Evolutionary conservation across 2,888 invertebrate species (phyloP), one percentile per base, ranked within the genome.

Genomic region (Phyto melanocephala): DNA sequence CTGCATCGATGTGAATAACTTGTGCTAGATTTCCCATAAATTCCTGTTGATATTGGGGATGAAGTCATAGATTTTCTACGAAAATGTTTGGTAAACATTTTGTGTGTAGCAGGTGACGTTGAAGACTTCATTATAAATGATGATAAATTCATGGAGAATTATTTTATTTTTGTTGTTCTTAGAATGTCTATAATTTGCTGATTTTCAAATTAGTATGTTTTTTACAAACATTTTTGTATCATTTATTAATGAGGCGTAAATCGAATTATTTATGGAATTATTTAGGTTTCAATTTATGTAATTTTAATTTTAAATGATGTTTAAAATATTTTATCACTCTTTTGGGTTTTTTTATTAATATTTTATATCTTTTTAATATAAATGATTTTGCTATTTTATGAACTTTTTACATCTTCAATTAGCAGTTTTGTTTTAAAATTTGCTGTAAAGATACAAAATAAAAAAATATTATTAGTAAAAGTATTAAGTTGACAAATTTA

Each of bases 11-110:
- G 50, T 24, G 24, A 52, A 60, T 20, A 45, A 79, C 67, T 67
- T 52, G 17, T 52, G 60, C 35, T 72, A 84, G 28, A 67, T 28
- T 50, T 75, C 56, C 56, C 65, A 47, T 56, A 37, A 45, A 56
- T 11, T 37, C 56, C 17, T 3, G 33, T 3, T 13, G 67, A 42
- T 50, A 17, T 40, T 76, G 47, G 10, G 47, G 28, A 20, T 17
- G 22, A 6, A 56, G 81, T 71, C 87, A 86, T 85, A 84, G 87
- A 87, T 90, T 90, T 90, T 89, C 90, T 89, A 84, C 91, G 89
- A 87, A 88, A 90, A 87, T 91, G 90, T 90, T 91, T 90, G 86
- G 89, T 90, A 87, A 90, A 91, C 91, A 90, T 90, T 90, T 88
- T 91, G 86, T 87, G 89, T 86, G 81, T 83, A 72, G 85, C 84